Evolutionary conservation across 2,888 invertebrate genomes (phyloP).

Genomic region (Eupeodes luniger): DNA sequence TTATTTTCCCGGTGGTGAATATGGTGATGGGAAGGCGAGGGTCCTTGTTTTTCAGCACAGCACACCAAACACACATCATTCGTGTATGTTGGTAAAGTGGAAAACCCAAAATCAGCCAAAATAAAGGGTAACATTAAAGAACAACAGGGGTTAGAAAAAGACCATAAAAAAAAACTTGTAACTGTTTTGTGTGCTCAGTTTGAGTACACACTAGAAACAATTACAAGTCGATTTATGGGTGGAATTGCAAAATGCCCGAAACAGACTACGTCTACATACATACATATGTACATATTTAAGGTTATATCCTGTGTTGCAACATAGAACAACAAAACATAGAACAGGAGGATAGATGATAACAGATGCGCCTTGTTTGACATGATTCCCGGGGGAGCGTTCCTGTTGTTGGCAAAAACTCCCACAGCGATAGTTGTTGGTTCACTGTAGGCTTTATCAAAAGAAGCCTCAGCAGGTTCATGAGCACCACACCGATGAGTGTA

Average conservation of each 20-base stretch:
- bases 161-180: slow-evolving; percentile 67
- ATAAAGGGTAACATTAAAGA: slow-evolving; percentile 69
- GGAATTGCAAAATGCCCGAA: slow-evolving; percentile 57
- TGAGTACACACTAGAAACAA: slow-evolving; percentile 78
- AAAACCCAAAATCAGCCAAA: slow-evolving; percentile 72
- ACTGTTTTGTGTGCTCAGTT: slow-evolving; percentile 71
- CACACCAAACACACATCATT: slow-evolving; percentile 32
- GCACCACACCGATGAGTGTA: slow-evolving; percentile 68
- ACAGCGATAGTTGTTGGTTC: slow-evolving; percentile 75
- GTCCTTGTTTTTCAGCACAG: slow-evolving; percentile 34
- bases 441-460: slow-evolving; percentile 9
- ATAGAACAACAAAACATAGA: background rate
- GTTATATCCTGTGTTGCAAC: background rate
- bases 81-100: slow-evolving; percentile 52
- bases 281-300: too few relatives aligned
- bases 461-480: slow-evolving; percentile 52
- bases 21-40: slow-evolving; percentile 22
- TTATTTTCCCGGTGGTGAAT: slow-evolving; percentile 53
- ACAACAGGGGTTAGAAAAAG: slow-evolving; percentile 51
- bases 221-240: slow-evolving; percentile 77
- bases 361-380: slow-evolving; percentile 79
- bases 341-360: slow-evolving; percentile 77
- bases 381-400: slow-evolving; percentile 76
- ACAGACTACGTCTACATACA: background rate
- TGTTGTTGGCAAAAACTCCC: slow-evolving; percentile 77